Evolutionary conservation across 2,888 invertebrate genomes (phyloP).

Genomic region (Encarsia formosa): DNA sequence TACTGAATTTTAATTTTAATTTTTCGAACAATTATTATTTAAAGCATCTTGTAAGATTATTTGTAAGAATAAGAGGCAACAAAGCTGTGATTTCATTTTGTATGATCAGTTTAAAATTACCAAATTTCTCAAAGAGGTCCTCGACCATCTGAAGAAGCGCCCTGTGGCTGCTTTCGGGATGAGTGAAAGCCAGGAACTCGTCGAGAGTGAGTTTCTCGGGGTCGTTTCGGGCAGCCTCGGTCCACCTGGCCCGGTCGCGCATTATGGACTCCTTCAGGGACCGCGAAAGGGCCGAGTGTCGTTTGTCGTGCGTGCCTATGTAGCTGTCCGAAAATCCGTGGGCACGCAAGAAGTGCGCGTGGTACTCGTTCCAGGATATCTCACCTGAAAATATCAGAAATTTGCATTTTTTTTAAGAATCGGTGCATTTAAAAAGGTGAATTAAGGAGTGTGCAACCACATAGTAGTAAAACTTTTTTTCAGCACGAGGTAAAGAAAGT

Average conservation of each 20-base stretch:
- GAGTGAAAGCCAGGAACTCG: slow-evolving; percentile 76
- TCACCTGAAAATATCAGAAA: slow-evolving; percentile 50
- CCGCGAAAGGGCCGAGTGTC: slow-evolving; percentile 62
- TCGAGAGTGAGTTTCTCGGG: slow-evolving; percentile 70
- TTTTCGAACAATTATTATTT: too few species aligned
- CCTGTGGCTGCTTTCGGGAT: slow-evolving; percentile 69
- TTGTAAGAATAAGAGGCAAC: too few species aligned
- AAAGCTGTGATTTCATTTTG: too few species aligned
- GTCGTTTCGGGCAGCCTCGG: slow-evolving; percentile 70
- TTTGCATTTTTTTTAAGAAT: neutral
- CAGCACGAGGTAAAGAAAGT: too few species aligned
- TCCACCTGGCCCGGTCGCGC: slow-evolving; percentile 74
- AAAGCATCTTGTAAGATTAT: too few species aligned
- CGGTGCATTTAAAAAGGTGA: neutral
- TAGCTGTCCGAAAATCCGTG: slow-evolving; percentile 65
- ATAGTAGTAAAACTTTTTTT: too few species aligned
- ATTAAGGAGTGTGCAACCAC: neutral
- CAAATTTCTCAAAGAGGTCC: slow-evolving; percentile 70
- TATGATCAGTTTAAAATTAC: too few species aligned
- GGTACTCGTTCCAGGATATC: slow-evolving; percentile 78
- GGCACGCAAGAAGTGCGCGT: slow-evolving; percentile 66
- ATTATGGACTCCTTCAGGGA: slow-evolving; percentile 69
- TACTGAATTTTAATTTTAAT: too few species aligned
- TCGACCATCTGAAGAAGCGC: slow-evolving; percentile 61
- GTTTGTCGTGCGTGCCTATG: slow-evolving; percentile 62